phyloP scores from a whole-genome alignment of 2,797 vertebrate genomes.

The Loriculus beryllinus region DNA sequence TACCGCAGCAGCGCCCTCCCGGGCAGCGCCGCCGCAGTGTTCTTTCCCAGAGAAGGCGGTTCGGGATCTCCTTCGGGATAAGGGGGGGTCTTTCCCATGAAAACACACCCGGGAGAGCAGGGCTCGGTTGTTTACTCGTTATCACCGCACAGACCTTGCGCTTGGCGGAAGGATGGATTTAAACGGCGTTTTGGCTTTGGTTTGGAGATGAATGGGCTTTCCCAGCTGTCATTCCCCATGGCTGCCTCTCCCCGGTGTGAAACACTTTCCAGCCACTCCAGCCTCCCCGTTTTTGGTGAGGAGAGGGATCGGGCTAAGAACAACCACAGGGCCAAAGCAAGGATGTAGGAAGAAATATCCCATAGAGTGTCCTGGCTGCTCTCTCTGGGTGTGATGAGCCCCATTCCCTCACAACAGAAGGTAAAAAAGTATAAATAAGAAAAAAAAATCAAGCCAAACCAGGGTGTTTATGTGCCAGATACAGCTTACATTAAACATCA shows the following conservation, averaged over 20 bases:
- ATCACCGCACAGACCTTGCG: rapidly evolving
- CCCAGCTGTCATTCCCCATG: rapidly evolving
- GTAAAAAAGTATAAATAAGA: too few species aligned
- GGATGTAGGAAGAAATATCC: neutral
- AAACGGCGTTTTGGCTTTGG: neutral
- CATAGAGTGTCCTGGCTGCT: too few species aligned
- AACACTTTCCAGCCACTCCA: neutral
- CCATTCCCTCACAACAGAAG: neutral
- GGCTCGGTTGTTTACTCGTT: rapidly evolving
- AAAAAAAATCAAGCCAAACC: neutral
- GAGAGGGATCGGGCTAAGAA: neutral
- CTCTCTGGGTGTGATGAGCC: rapidly evolving
- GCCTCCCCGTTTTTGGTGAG: neutral
- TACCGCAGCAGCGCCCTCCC: neutral
- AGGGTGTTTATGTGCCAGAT: neutral
- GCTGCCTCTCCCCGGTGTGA: neutral
- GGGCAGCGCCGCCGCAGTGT: neutral
- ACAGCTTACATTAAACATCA: neutral
- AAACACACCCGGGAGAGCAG: rapidly evolving
- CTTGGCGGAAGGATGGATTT: neutral
- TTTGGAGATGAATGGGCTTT: neutral
- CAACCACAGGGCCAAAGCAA: neutral
- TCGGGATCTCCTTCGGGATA: neutral
- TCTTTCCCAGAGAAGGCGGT: neutral
- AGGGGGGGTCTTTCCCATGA: neutral